phyloP scores from a whole-genome alignment of 2,797 vertebrate species.

The Xenops minutus region DNA sequence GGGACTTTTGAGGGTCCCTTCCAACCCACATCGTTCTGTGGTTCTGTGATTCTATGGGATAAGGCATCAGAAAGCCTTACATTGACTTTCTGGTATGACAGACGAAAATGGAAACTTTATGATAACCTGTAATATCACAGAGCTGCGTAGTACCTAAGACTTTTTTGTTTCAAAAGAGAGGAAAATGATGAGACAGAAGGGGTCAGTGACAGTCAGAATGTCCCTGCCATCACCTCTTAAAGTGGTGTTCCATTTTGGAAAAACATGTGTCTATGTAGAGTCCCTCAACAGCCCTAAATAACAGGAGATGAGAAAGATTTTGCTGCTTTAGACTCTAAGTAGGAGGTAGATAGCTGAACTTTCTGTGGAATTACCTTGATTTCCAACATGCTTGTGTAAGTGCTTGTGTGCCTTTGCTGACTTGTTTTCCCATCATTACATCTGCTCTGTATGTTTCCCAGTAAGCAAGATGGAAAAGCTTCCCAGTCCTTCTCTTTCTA shows the following conservation, averaged over 20 bases:
- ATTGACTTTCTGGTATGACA: accelerated
- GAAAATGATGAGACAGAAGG: background rate
- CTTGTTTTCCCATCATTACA: background rate
- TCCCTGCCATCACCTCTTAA: background rate
- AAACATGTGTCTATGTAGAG: background rate
- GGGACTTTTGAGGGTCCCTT: background rate
- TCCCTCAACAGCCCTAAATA: background rate
- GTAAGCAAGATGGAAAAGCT: background rate
- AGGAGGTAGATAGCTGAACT: background rate
- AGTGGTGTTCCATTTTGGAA: background rate
- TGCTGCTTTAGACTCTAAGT: background rate
- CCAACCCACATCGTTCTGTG: background rate
- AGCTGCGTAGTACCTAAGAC: background rate
- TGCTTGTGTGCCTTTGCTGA: background rate
- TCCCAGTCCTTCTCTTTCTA: background rate
- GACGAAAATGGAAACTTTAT: background rate
- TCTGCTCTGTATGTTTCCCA: background rate
- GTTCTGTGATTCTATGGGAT: background rate
- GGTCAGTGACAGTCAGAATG: background rate
- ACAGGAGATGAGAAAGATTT: background rate
- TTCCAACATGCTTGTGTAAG: background rate
- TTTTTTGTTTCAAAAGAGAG: background rate
- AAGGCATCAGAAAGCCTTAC: background rate
- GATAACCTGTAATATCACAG: background rate
- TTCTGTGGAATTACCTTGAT: background rate